Base-by-base conservation (phyloP, 64 coral and sea anemone genomes). In the Pocillopora damicornis region DNA sequence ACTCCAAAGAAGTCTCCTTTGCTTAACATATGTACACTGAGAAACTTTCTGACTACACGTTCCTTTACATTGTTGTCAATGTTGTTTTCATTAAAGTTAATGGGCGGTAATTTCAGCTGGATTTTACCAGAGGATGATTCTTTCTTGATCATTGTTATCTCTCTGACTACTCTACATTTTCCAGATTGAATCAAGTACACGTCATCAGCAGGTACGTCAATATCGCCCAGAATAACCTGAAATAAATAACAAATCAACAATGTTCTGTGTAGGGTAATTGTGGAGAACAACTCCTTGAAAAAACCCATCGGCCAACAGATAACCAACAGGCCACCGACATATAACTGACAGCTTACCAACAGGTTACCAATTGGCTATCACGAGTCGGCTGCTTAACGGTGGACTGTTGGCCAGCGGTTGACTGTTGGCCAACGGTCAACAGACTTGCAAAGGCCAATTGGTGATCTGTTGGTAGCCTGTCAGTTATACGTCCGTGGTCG, bases 1-100 rank as follows among this genome's bases (percentile, higher is more conserved):
- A 98, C 93, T 68, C 96, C 96, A 90, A 98, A 98, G 83, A 74
- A 69, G 57, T 94, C 96, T 15, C 93, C 93, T 79, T 86, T 76
- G 60, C 88, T 74, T 62, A 98, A 80, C 18, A 64, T 75, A 56
- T 85, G 67, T 15, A 98, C 80, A 11, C 83, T 87, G 8, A 98
- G 81, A 36, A 88, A 88, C 20, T 94, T 92, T 75, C 86, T 87
- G 35, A 95, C 90, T 20, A 87, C 59, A 66, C 56, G 84, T 81
- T 88, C 86, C 57, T 89, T 84, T 25, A 75, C 75, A 26, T 82
- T 88, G 5, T 37, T 59, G 6, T 79, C 18, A 0, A 73, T 78
- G 18, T 65, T 61, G 42, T 57, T 35, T 1, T 83, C 75, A 7
- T 51, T 62, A 58, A 76, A 79, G 66, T 84, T 74, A 13, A 90